Percentiles rank a stretch among this genome's conserved stretches.
These are phyloP conservation scores for Papilio gigon DNA, from an alignment of 2,888 invertebrate species.

Conservation along the genomic window DNA sequence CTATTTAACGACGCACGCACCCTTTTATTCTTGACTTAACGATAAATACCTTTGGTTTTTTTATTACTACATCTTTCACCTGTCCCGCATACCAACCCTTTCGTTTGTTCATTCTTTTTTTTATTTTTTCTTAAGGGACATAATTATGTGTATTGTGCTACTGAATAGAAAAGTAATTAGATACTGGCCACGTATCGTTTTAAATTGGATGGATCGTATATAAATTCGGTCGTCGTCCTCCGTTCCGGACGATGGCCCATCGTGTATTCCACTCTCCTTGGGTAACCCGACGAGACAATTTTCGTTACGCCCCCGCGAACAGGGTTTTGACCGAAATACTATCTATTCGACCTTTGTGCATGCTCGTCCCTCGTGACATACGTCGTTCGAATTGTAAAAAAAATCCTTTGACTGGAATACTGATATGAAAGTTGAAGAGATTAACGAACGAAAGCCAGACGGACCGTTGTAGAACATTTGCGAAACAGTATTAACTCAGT, in stretches of 20 bases:
- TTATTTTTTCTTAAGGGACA: constrained; percentile 45
- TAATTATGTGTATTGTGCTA: constrained; percentile 33
- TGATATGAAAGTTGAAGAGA: constrained; percentile 44
- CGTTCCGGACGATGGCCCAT: constrained; percentile 57
- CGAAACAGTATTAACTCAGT: constrained; percentile 67
- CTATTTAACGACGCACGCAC: constrained; percentile 61
- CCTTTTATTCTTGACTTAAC: constrained; percentile 60
- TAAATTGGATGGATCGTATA: constrained; percentile 41
- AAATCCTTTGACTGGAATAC: constrained; percentile 60
- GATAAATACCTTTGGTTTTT: constrained; percentile 63
- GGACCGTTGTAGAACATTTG: constrained; percentile 53
- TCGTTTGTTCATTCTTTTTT: constrained; percentile 56
- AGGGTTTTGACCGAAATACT: constrained; percentile 63
- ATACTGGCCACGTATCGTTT: constrained; percentile 34
- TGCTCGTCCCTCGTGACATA: constrained; percentile 66
- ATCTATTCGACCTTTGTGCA: constrained; percentile 68
- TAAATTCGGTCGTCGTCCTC: constrained; percentile 47
- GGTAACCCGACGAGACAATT: constrained; percentile 67
- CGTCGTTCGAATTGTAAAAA: constrained; percentile 56
- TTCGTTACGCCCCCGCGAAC: constrained; percentile 67
- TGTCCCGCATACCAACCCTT: constrained; percentile 65
- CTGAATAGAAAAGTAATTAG: constrained; percentile 4
- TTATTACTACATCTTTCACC: constrained; percentile 70
- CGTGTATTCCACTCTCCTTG: constrained; percentile 66
- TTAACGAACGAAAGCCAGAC: constrained; percentile 51